Evolutionary conservation across 2,888 invertebrate species (phyloP).

Genomic region (Gymnoscelis rufifasciata): DNA sequence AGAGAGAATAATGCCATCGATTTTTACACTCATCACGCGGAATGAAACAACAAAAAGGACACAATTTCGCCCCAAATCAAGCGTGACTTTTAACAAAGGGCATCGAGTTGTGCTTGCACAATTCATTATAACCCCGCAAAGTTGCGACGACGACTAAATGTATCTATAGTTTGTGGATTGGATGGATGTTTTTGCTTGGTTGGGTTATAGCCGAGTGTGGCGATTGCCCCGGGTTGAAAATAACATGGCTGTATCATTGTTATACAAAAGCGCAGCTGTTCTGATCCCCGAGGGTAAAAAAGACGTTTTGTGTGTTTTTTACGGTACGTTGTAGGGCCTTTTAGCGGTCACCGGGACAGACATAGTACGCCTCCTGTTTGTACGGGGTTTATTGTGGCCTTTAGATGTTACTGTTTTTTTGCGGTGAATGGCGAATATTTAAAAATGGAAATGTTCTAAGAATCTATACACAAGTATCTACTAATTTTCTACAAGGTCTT

Average conservation of each 20-base stretch:
- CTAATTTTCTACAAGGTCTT: too few relatives aligned
- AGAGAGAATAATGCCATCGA: constrained; percentile 46
- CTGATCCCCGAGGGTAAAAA: constrained; percentile 73
- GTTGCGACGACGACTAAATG: constrained; percentile 31
- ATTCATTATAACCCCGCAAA: constrained; percentile 51
- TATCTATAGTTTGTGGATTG: constrained; percentile 11
- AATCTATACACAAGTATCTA: too few relatives aligned
- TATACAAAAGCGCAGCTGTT: constrained; percentile 75
- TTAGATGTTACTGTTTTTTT: constrained; percentile 25
- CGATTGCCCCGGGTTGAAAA: constrained; percentile 69
- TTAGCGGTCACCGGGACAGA: constrained; percentile 71
- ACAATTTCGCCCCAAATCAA: constrained; percentile 72
- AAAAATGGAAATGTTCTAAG: not conserved
- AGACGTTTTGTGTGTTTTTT: constrained; percentile 67
- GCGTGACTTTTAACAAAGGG: constrained; percentile 75
- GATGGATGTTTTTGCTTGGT: constrained; percentile 35
- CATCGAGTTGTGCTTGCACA: constrained; percentile 54
- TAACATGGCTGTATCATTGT: constrained; percentile 76
- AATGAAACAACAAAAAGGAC: constrained; percentile 75
- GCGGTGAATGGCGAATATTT: constrained; percentile 5
- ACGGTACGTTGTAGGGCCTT: constrained; percentile 54
- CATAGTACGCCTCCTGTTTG: constrained; percentile 48
- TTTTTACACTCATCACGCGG: constrained; percentile 68
- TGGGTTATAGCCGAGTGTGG: constrained; percentile 51
- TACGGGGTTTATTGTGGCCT: constrained; percentile 44